Conservation (phyloP, 2,888 invertebrate species). For the Aleiodes leptofemur region DNA sequence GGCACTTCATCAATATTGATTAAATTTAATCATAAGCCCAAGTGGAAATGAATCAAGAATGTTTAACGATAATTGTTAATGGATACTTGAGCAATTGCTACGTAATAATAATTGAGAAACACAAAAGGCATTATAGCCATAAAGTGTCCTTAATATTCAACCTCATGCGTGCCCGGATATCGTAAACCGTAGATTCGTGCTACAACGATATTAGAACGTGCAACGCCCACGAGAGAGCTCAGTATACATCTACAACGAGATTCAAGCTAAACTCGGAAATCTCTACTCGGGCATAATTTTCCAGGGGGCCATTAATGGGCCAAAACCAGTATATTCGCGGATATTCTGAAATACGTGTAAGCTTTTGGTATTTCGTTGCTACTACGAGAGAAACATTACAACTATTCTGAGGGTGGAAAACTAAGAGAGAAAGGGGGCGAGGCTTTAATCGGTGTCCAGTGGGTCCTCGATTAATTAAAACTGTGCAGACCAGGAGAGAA, state of each 20-base stretch:
- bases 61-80: slow-evolving; percentile 32
- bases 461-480: slow-evolving; percentile 57
- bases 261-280: slow-evolving; percentile 47
- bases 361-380: slow-evolving; percentile 20
- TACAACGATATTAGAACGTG: slow-evolving; percentile 55
- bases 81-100: slow-evolving; percentile 31
- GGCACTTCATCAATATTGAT: too few relatives aligned
- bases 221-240: slow-evolving; percentile 45
- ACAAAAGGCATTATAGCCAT: slow-evolving; percentile 43
- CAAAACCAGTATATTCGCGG: slow-evolving; percentile 47
- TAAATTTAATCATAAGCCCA: neutral
- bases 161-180: slow-evolving; percentile 47
- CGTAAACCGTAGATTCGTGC: slow-evolving; percentile 52
- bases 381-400: slow-evolving; percentile 35
- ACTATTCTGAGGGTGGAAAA: slow-evolving; percentile 1
- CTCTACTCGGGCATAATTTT: slow-evolving; percentile 56
- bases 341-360: slow-evolving; percentile 42
- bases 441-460: slow-evolving; percentile 55
- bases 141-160: slow-evolving; percentile 48
- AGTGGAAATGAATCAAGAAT: neutral
- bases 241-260: neutral
- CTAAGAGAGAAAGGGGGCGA: slow-evolving; percentile 35
- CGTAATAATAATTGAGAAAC: slow-evolving; percentile 32
- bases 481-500: slow-evolving; percentile 13
- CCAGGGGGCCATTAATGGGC: slow-evolving; percentile 53